Conservation (phyloP, 2,888 invertebrate genomes). For the Proisotoma minuta region DNA sequence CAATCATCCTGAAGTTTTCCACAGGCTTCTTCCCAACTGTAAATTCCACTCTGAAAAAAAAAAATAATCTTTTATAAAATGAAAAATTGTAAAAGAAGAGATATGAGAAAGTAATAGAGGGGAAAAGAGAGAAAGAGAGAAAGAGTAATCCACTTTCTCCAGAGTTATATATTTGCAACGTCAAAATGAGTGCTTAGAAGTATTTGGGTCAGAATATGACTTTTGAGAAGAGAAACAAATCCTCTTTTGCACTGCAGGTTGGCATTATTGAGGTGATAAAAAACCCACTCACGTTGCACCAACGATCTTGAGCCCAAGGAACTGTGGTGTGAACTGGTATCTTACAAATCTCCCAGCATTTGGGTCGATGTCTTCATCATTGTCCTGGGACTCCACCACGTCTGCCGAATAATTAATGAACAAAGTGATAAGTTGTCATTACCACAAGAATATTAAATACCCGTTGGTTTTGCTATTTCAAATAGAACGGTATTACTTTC, state of each 20-base stretch:
- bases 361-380: conserved; percentile 60
- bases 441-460: conserved; percentile 13
- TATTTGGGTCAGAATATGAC: too few relatives aligned
- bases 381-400: conserved; percentile 39
- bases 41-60: conserved; percentile 77
- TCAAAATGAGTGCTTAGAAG: too few relatives aligned
- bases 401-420: conserved; percentile 27
- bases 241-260: too few relatives aligned
- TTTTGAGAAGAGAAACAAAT: too few relatives aligned
- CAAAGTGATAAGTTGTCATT: not conserved
- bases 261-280: too few relatives aligned
- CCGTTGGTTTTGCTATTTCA: conserved; percentile 87
- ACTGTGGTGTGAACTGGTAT: conserved; percentile 97
- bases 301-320: conserved; percentile 89
- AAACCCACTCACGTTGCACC: conserved; percentile 82
- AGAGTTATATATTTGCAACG: too few relatives aligned
- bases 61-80: too few relatives aligned
- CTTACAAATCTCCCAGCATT: conserved; percentile 96
- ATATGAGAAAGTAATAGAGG: too few relatives aligned
- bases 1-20: conserved; percentile 96
- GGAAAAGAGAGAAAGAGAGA: too few relatives aligned
- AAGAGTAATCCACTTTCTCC: too few relatives aligned
- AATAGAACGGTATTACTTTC: conserved; percentile 82
- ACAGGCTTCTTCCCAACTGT: conserved; percentile 88
- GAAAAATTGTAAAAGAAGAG: too few relatives aligned